Conservation (phyloP, 2,113 vertebrate genomes). For the Chaetura pelagica region DNA sequence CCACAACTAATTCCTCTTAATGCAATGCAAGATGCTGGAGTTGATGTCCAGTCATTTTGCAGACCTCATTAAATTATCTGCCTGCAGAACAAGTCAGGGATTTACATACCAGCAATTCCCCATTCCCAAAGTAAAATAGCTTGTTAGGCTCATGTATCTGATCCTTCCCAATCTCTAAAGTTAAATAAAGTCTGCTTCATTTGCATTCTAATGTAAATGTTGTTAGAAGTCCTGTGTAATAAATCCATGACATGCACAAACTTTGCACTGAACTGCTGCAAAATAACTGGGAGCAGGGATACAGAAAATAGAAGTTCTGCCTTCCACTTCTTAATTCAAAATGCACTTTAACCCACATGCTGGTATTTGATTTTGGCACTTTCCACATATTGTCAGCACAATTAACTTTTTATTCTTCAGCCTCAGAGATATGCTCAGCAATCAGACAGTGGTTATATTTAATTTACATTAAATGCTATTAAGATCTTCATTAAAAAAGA, state of each 20-base stretch:
- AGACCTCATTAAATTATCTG: constrained; percentile 28
- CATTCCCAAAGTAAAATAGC: background rate
- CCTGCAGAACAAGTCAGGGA: background rate
- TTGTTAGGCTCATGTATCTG: background rate
- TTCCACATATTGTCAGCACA: constrained; percentile 5
- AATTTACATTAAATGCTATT: constrained; percentile 61
- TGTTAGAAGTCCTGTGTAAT: background rate
- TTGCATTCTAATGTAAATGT: constrained; percentile 26
- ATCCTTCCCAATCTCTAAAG: background rate
- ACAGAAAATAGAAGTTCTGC: background rate
- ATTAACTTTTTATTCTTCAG: constrained; percentile 43
- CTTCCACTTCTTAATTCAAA: background rate
- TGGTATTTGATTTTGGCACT: background rate
- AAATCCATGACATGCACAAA: fast-evolving
- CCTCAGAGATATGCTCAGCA: background rate
- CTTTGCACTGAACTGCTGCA: background rate
- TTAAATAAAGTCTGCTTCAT: background rate
- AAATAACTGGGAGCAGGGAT: background rate
- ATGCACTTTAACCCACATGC: background rate
- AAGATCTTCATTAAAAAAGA: constrained; percentile 22
- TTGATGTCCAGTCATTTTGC: background rate
- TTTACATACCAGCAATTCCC: background rate
- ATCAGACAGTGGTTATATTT: constrained; percentile 41
- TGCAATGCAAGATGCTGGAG: background rate
- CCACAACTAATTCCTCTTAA: background rate